Evolutionary conservation across 2,113 vertebrate species (phyloP).

Genomic region (Cacatua alba): DNA sequence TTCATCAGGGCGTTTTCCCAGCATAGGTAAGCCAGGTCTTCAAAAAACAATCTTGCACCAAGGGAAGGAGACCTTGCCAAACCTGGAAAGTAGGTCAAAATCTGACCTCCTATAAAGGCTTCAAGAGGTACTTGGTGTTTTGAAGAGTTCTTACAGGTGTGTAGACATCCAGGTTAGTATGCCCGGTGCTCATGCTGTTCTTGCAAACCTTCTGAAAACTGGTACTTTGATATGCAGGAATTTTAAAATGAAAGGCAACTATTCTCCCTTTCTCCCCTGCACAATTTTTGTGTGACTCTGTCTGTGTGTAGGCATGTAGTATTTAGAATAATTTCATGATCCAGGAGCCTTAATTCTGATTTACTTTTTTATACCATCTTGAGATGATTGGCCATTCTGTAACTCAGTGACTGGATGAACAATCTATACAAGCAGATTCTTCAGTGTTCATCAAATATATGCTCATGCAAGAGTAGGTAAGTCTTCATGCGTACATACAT

Average conservation of each 20-base stretch:
- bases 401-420: background rate
- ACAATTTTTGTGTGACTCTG: background rate
- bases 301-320: background rate
- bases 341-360: background rate
- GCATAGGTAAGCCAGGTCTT: background rate
- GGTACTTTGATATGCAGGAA: background rate
- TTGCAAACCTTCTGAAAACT: background rate
- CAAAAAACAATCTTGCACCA: background rate
- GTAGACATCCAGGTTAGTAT: background rate
- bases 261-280: background rate
- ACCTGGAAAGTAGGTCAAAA: background rate
- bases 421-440: background rate
- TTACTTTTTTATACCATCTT: background rate
- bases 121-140: background rate
- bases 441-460: background rate
- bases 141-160: background rate
- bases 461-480: background rate
- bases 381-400: background rate
- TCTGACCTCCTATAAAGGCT: background rate
- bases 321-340: background rate
- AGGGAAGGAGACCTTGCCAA: background rate
- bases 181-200: background rate
- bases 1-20: background rate
- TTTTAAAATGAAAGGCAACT: background rate
- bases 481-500: background rate